A percentile compares a stretch with the other conserved stretches of the same genome.
Conservation (phyloP, 2,797 vertebrate species). For the Telmatherina bonti region DNA sequence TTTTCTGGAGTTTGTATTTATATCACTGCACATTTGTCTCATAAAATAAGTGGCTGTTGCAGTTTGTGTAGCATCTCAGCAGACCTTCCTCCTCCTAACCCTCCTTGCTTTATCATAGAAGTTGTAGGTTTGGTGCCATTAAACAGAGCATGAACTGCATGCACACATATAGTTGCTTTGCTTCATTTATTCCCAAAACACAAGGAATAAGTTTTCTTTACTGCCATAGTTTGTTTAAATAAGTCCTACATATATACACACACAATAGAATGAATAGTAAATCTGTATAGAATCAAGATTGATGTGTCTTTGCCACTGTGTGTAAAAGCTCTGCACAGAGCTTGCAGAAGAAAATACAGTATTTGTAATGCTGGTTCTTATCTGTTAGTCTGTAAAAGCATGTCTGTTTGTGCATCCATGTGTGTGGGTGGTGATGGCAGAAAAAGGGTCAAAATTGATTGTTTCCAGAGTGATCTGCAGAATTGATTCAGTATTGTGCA, state of each 20-base stretch:
- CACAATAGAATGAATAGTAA: neutral
- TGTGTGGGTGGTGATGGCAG: constrained; percentile 52
- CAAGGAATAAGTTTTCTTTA: constrained; percentile 1
- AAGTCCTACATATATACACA: neutral
- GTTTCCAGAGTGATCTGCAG: constrained; percentile 67
- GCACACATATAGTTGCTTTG: constrained; percentile 36
- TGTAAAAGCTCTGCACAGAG: neutral
- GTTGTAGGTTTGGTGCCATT: constrained; percentile 39
- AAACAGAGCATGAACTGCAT: constrained; percentile 68
- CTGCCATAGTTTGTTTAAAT: neutral
- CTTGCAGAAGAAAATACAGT: constrained; percentile 1
- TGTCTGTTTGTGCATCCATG: constrained; percentile 8
- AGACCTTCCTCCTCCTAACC: too few species aligned
- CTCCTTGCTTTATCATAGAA: constrained; percentile 24
- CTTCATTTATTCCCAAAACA: constrained; percentile 7
- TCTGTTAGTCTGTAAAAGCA: constrained; percentile 8
- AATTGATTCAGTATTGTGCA: constrained; percentile 65
- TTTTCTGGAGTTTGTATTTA: neutral
- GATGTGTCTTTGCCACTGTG: neutral
- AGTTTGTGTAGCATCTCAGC: constrained; percentile 35
- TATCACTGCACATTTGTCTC: constrained; percentile 14
- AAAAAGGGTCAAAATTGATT: constrained; percentile 74
- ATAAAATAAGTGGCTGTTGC: constrained; percentile 21
- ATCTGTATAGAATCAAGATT: constrained; percentile 3
- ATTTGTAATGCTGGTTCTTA: constrained; percentile 21